phyloP scores from a whole-genome alignment of 2,113 vertebrate genomes.

The Agapornis roseicollis region DNA sequence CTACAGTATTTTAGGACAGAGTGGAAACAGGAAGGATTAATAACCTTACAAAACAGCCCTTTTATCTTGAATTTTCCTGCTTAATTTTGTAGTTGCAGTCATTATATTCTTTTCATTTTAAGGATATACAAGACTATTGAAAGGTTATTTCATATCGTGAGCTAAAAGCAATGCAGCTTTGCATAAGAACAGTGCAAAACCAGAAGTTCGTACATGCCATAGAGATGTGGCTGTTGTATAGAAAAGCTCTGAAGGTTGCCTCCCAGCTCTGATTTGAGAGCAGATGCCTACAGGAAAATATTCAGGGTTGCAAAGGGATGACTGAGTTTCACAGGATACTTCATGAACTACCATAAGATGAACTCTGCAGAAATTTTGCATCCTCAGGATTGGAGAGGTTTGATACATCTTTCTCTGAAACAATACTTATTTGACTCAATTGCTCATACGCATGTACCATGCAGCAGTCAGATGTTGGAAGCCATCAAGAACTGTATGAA shows the following conservation, averaged over 20 bases:
- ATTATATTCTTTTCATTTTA: neutral
- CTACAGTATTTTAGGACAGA: conserved; percentile 26
- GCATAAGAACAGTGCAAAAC: neutral
- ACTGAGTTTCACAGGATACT: fast-evolving
- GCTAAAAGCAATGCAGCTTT: neutral
- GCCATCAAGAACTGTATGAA: neutral
- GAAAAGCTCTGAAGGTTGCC: neutral
- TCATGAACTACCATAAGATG: neutral
- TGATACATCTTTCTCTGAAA: neutral
- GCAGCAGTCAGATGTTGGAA: neutral
- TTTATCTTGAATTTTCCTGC: neutral
- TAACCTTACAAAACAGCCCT: neutral
- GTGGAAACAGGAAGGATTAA: conserved; percentile 39
- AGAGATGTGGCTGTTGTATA: neutral
- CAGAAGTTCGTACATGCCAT: neutral
- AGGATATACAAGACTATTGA: neutral
- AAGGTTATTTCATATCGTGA: neutral
- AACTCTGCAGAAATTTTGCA: neutral
- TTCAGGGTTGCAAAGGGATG: neutral
- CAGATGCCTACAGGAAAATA: neutral
- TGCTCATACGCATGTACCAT: neutral
- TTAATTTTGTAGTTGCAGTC: neutral
- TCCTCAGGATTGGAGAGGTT: neutral
- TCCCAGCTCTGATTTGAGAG: neutral
- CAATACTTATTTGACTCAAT: neutral